These are phyloP conservation scores for Nothobranchius kuhntae DNA, from an alignment of 2,113 vertebrate genomes.

Conservation along the genomic window DNA sequence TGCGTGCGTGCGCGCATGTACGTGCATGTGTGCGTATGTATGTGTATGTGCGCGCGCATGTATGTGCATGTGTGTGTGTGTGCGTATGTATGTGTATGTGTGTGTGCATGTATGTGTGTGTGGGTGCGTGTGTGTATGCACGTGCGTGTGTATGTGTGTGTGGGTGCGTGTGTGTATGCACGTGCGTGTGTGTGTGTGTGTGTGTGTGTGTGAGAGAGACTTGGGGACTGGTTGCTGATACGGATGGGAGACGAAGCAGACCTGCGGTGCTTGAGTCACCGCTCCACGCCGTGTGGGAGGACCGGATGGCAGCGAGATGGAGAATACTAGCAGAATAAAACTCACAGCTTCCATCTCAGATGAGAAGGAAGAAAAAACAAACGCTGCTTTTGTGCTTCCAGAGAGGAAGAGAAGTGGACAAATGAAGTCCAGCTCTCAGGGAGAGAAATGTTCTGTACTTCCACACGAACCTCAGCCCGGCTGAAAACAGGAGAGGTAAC, in stretches of 20 bases:
- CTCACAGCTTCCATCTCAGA: conserved; percentile 17
- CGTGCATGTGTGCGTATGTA: too few species aligned
- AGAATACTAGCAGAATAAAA: conserved; percentile 27
- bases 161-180: not conserved
- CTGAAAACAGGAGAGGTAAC: too few species aligned
- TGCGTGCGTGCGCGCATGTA: too few species aligned
- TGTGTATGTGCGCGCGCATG: too few species aligned
- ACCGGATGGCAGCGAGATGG: conserved; percentile 31
- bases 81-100: too few species aligned
- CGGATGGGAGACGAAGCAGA: conserved; percentile 37
- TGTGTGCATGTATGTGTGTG: too few species aligned
- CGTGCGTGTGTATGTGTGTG: not conserved
- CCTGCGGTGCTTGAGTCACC: conserved; percentile 54
- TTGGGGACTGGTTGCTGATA: conserved; percentile 13
- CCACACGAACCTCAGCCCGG: not conserved
- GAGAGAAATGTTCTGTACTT: not conserved
- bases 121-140: too few species aligned
- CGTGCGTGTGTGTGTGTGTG: conserved; percentile 8
- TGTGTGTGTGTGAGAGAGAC: not conserved
- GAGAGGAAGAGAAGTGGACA: not conserved
- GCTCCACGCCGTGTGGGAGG: conserved; percentile 48
- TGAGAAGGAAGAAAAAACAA: not conserved
- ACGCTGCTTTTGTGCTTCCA: not conserved
- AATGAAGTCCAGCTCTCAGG: not conserved
- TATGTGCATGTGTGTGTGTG: too few species aligned